Evolutionary conservation across 2,888 invertebrate species (phyloP), one percentile per base, ranked within the genome.

Genomic region (Diaphora mendica): DNA sequence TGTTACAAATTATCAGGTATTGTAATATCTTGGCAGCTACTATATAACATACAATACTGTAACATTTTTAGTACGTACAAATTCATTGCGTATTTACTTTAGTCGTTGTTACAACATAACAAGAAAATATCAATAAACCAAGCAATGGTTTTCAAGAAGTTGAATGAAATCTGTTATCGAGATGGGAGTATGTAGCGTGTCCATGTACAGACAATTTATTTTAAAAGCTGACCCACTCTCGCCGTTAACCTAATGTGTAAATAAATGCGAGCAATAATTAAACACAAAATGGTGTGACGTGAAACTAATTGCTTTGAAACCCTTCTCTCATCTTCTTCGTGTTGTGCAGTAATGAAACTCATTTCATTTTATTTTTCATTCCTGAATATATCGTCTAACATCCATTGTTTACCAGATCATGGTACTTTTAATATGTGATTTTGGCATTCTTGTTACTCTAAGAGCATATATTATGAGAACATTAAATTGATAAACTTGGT

Each of bases 181-280:
- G 1, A 42, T n/a, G n/a, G 23, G 42, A 48, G 59, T 72, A 68
- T n/a, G 44, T 33, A 42, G 69, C 64, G 68, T 74, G 77, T 79
- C 76, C 81, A 81, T 77, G 75, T 77, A 77, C 71, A 85, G 85
- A 89, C 93, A 89, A 94, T 94, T 93, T 92, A 93, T 93, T 88
- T 91, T 86, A 89, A 93, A 93, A 91, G 90, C 91, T 91, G 90
- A 79, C 91, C 89, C 88, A 92, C 93, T 94, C 94, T 93, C 93
- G 92, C 91, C 89, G 90, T 94, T 93, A 92, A 88, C 90, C 90
- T 94, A 94, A 94, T 93, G 94, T 92, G 92, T 91, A 92, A 92
- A 94, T 94, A 94, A 94, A 94, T 94, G 94, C 88, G 90, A 89
- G 91, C 88, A 93, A 94, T 94, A 93, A 94, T 94, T 93, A 94